A percentile compares a stretch with the other conserved stretches of the same genome.
phyloP scores from a whole-genome alignment of 2,797 vertebrate genomes.

The Gymnothorax reevesii region DNA sequence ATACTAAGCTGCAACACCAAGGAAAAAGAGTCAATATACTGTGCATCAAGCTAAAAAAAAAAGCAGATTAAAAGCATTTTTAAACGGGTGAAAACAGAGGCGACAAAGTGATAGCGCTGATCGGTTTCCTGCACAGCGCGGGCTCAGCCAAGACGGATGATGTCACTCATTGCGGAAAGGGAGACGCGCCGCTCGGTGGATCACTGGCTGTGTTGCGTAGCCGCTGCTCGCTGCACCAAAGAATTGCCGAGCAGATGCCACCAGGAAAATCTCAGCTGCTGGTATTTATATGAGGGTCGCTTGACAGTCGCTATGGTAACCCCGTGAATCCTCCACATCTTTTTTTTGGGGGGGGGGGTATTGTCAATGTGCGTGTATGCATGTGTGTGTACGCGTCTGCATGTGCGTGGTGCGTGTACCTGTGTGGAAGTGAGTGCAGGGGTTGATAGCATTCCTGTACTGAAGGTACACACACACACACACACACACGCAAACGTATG shows the following conservation, averaged over 20 bases:
- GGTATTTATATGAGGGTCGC: constrained; percentile 24
- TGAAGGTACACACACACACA: constrained; percentile 30
- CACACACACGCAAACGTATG: neutral
- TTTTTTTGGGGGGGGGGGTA: neutral
- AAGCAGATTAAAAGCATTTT: too few species aligned
- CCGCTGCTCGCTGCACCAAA: neutral
- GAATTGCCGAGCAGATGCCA: neutral
- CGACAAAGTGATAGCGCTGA: neutral
- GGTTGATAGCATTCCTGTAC: constrained; percentile 19
- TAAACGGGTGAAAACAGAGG: too few species aligned
- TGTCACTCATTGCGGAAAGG: neutral
- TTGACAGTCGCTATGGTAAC: constrained; percentile 28
- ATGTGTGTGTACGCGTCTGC: neutral
- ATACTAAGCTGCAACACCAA: too few species aligned
- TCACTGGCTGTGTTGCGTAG: neutral
- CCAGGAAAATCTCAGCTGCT: constrained; percentile 16
- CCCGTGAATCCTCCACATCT: neutral
- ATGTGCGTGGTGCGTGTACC: neutral
- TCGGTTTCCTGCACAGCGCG: neutral
- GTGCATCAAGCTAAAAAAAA: too few species aligned
- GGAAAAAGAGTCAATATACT: too few species aligned
- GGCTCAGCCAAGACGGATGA: neutral
- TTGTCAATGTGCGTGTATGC: neutral
- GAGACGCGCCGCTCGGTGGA: neutral
- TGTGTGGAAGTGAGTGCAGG: neutral